Conservation (phyloP, 37 sponge, comb jelly and placozoan species). For the Aphrocallistes beatrix region DNA sequence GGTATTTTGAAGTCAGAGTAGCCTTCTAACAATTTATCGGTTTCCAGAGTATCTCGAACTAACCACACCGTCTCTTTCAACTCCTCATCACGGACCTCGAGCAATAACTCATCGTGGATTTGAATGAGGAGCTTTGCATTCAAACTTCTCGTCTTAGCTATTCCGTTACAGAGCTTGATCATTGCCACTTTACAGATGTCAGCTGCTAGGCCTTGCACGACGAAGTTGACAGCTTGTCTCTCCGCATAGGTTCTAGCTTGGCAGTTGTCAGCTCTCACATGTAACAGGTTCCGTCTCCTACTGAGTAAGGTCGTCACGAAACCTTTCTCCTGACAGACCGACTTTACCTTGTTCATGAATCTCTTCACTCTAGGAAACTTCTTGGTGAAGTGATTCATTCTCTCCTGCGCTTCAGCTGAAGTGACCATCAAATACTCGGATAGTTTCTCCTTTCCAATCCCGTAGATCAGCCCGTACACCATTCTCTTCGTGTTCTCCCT, state of each 20-base stretch:
- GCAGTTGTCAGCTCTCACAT: constrained; percentile 31
- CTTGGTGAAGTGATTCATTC: constrained; percentile 43
- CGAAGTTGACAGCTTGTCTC: constrained; percentile 72
- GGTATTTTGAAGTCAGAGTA: not conserved
- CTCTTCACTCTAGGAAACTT: constrained; percentile 40
- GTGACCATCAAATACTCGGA: constrained; percentile 39
- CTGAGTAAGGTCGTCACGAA: constrained; percentile 30
- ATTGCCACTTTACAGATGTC: constrained; percentile 66
- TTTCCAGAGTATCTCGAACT: not conserved
- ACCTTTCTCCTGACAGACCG: constrained; percentile 29
- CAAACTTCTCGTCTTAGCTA: not conserved
- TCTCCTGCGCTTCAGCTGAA: constrained; percentile 36
- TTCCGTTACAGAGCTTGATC: constrained; percentile 30
- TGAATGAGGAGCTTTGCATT: constrained; percentile 41
- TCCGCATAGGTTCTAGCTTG: constrained; percentile 30
- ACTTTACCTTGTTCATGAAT: constrained; percentile 28
- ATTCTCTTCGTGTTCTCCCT: constrained; percentile 67
- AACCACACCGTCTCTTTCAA: constrained; percentile 25
- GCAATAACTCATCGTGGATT: constrained; percentile 70
- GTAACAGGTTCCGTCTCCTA: constrained; percentile 43
- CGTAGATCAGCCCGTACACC: constrained; percentile 72
- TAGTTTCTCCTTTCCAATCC: constrained; percentile 67
- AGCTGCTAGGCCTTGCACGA: constrained; percentile 70
- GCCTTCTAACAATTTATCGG: not conserved
- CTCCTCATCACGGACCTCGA: constrained; percentile 56